These are phyloP conservation scores for Montipora sp. DNA, from an alignment of 64 coral and sea anemone genomes.

Conservation along the genomic window DNA sequence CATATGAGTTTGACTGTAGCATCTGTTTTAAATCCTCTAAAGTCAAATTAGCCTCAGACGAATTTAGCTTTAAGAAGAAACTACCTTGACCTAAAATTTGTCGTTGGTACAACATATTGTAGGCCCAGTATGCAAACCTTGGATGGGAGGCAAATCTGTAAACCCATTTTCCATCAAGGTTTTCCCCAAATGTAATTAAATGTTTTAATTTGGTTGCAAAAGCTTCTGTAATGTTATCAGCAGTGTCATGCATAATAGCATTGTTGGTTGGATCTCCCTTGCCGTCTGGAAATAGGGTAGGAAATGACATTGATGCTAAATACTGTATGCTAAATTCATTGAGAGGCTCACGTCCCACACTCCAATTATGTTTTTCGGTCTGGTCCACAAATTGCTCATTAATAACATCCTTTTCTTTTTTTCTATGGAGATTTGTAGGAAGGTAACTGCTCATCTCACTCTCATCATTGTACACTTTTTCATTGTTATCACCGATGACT, in stretches of 20 bases:
- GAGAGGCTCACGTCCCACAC: constrained; percentile 27
- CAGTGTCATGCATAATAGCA: background rate
- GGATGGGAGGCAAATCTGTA: constrained; percentile 38
- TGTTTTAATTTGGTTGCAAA: constrained; percentile 44
- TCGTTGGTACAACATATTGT: constrained; percentile 22
- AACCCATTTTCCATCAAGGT: background rate
- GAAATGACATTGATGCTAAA: constrained; percentile 42
- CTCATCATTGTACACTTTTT: constrained; percentile 28
- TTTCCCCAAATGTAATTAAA: constrained; percentile 37
- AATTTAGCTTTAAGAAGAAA: constrained; percentile 26
- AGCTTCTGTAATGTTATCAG: too few species aligned
- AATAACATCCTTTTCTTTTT: constrained; percentile 55
- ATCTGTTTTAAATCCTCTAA: constrained; percentile 25
- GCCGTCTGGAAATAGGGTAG: constrained; percentile 35
- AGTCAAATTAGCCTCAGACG: background rate
- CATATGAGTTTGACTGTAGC: background rate
- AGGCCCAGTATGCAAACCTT: constrained; percentile 31
- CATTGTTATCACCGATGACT: background rate
- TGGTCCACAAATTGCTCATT: constrained; percentile 9
- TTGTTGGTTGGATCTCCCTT: constrained; percentile 31
- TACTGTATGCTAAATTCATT: constrained; percentile 52
- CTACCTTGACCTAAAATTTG: background rate
- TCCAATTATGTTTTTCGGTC: background rate
- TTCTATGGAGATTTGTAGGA: constrained; percentile 44
- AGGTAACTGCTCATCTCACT: constrained; percentile 57